Evolutionary conservation across 1,140 invertebrate genomes (phyloP).

Genomic region (Maniola jurtina): DNA sequence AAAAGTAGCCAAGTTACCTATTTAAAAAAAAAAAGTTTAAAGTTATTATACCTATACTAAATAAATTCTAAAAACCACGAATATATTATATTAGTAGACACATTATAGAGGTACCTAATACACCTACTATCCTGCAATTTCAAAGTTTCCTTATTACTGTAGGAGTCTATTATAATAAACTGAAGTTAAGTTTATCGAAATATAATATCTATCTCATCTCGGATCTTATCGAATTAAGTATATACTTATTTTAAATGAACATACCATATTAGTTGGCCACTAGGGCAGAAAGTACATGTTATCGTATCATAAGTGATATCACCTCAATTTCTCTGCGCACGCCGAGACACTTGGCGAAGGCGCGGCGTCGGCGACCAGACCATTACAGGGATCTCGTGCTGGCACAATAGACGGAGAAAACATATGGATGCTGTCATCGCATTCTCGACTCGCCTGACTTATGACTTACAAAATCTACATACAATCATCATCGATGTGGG

Average conservation of each 20-base stretch:
- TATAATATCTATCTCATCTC: neutral
- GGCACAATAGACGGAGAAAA: slow-evolving; percentile 60
- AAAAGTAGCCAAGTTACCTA: too few species aligned
- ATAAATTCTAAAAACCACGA: too few species aligned
- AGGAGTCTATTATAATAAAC: too few species aligned
- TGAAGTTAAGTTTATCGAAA: too few species aligned
- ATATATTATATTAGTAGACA: too few species aligned
- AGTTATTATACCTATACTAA: too few species aligned
- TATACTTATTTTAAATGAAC: neutral
- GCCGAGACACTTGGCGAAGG: slow-evolving; percentile 39
- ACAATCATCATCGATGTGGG: slow-evolving; percentile 71
- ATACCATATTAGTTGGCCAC: slow-evolving; percentile 54
- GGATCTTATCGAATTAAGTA: slow-evolving; percentile 20
- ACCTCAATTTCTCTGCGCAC: slow-evolving; percentile 62
- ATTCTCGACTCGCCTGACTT: slow-evolving; percentile 55
- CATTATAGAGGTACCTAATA: too few species aligned
- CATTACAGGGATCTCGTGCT: slow-evolving; percentile 30
- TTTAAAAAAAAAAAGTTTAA: too few species aligned
- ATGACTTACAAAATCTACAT: slow-evolving; percentile 75
- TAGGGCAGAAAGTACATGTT: slow-evolving; percentile 57
- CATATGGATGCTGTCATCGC: slow-evolving; percentile 64
- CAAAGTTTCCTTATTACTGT: too few species aligned
- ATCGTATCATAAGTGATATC: slow-evolving; percentile 56
- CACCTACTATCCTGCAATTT: too few species aligned
- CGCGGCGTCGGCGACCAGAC: slow-evolving; percentile 28